A percentile compares a stretch with the other conserved stretches of the same genome.
Evolutionary conservation across 2,888 invertebrate species (phyloP).

Genomic region (Stictocephala bisonia): DNA sequence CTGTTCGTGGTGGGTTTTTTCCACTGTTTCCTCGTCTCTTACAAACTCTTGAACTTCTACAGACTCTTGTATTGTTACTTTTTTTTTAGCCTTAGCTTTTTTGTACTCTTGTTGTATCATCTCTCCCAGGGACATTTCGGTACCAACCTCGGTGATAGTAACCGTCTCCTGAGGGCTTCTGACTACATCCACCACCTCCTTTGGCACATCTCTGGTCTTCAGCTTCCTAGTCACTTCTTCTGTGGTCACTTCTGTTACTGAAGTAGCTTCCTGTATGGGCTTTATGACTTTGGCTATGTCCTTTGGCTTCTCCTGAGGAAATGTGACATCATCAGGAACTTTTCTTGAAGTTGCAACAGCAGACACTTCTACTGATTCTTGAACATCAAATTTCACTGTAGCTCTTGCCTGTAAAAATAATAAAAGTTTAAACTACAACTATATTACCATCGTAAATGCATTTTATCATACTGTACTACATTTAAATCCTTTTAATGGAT

Average conservation of each 20-base stretch:
- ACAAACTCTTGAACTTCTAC: conserved; percentile 58
- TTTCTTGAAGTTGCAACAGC: conserved; percentile 59
- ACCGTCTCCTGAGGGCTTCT: conserved; percentile 67
- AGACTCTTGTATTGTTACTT: conserved; percentile 60
- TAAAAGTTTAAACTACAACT: no score
- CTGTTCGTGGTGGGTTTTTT: conserved; percentile 38
- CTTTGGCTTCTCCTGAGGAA: conserved; percentile 53
- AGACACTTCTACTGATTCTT: conserved; percentile 59
- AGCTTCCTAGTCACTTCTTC: conserved; percentile 58
- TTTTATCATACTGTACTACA: no score
- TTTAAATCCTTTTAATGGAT: no score
- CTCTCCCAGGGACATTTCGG: conserved; percentile 61
- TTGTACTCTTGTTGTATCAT: conserved; percentile 60
- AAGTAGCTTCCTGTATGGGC: conserved; percentile 71
- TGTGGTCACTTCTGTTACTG: conserved; percentile 68
- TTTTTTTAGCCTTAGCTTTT: conserved; percentile 62
- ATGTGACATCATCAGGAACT: conserved; percentile 55
- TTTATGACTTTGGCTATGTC: conserved; percentile 64
- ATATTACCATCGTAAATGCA: no score
- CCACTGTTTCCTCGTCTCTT: conserved; percentile 54
- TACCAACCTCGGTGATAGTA: conserved; percentile 62
- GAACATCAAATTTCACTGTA: conserved; percentile 60
- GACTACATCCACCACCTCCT: conserved; percentile 67
- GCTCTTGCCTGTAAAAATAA: conserved; percentile 64
- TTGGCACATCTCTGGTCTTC: conserved; percentile 50